phyloP scores from a whole-genome alignment of 1,140 invertebrate genomes.

The Drosophila sproati region DNA sequence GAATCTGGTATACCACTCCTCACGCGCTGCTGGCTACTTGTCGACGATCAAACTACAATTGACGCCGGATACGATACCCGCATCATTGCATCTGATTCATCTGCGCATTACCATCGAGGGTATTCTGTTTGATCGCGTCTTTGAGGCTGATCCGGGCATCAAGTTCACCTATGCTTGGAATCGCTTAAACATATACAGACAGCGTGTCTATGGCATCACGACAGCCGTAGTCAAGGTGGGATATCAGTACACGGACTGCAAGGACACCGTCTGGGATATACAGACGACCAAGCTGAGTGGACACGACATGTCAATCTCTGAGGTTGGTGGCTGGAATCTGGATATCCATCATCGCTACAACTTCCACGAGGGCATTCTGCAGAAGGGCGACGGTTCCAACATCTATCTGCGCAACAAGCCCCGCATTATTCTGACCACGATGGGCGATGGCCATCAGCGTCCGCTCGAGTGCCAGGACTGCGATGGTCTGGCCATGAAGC shows the following conservation, averaged over 20 bases:
- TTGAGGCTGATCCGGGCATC: conserved; percentile 97
- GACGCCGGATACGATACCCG: conserved; percentile 93
- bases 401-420: conserved; percentile 98
- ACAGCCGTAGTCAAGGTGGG: conserved; percentile 97
- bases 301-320: conserved; percentile 97
- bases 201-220: conserved; percentile 96
- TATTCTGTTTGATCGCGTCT: conserved; percentile 95
- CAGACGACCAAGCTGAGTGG: conserved; percentile 97
- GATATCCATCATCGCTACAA: conserved; percentile 99
- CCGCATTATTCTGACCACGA: conserved; percentile 94
- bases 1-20: conserved; percentile 97
- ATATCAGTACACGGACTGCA: conserved; percentile 97
- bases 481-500: conserved; percentile 92
- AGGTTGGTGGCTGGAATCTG: conserved; percentile 98
- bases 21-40: conserved; percentile 94
- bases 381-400: conserved; percentile 98
- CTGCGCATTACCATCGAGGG: conserved; percentile 97
- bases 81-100: conserved; percentile 93
- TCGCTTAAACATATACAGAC: conserved; percentile 97
- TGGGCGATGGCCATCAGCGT: conserved; percentile 96
- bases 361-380: conserved; percentile 98
- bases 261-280: conserved; percentile 97
- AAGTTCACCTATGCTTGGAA: conserved; percentile 99
- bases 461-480: conserved; percentile 93
- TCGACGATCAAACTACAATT: conserved; percentile 97